Evolutionary conservation across 2,888 invertebrate species (phyloP).

Genomic region (Theristus sp.): DNA sequence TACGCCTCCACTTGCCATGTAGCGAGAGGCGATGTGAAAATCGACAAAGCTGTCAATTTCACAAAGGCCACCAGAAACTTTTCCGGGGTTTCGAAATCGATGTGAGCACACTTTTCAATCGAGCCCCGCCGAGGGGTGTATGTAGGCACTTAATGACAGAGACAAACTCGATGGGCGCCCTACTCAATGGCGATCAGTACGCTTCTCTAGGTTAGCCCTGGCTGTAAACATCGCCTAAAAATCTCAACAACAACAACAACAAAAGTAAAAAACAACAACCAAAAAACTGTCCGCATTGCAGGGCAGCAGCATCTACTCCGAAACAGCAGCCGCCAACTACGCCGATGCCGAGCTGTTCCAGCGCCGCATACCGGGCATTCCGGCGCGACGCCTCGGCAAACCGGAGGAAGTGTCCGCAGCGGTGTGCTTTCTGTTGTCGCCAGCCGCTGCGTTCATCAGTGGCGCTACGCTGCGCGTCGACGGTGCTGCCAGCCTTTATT

Average conservation of each 20-base stretch:
- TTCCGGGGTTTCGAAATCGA: too few species aligned
- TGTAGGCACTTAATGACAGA: too few species aligned
- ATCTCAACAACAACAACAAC: background rate
- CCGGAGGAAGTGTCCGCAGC: constrained; percentile 35
- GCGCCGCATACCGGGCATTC: constrained; percentile 23
- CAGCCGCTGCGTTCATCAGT: constrained; percentile 35
- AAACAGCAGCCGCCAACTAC: constrained; percentile 38
- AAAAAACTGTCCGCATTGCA: constrained; percentile 11
- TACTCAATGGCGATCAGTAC: too few species aligned
- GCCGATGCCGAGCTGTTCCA: constrained; percentile 28
- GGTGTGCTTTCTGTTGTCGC: constrained; percentile 36
- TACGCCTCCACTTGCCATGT: too few species aligned
- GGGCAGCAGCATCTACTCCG: constrained; percentile 35
- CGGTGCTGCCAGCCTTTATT: constrained; percentile 32
- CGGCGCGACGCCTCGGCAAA: constrained; percentile 33
- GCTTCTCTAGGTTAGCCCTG: too few species aligned
- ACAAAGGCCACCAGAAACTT: too few species aligned
- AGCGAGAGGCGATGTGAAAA: too few species aligned
- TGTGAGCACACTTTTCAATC: background rate
- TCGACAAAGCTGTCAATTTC: too few species aligned
- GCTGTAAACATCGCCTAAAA: too few species aligned
- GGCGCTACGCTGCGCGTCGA: constrained; percentile 36
- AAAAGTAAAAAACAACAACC: background rate
- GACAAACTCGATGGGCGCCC: too few species aligned
- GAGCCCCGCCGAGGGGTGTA: too few species aligned